phyloP scores from a whole-genome alignment of 2,797 vertebrate genomes.

The Carduelis carduelis region DNA sequence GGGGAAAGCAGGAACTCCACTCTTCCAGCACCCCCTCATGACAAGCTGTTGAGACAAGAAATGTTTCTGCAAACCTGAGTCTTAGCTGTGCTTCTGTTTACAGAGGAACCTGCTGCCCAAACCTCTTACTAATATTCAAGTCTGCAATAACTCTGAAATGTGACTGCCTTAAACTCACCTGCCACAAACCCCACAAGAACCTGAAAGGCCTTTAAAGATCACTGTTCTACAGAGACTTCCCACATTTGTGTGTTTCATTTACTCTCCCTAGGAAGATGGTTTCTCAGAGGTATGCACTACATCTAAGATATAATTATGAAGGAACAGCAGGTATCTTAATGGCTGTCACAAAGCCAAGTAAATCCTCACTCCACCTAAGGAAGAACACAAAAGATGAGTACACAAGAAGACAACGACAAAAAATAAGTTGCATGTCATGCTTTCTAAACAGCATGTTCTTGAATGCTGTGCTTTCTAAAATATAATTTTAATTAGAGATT shows the following conservation, averaged over 20 bases:
- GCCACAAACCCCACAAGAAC: neutral
- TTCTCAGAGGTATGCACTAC: neutral
- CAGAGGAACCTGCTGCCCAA: neutral
- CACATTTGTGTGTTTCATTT: neutral
- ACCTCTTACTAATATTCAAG: neutral
- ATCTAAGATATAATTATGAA: neutral
- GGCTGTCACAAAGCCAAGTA: neutral
- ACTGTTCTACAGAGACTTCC: neutral
- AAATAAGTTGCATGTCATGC: neutral
- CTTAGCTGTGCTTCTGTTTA: neutral
- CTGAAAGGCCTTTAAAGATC: neutral
- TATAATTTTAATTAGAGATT: neutral
- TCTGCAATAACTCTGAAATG: neutral
- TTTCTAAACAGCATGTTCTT: neutral
- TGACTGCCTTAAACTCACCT: neutral
- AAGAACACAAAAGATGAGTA: neutral
- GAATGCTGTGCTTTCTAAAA: neutral
- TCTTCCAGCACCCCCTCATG: neutral
- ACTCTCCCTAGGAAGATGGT: neutral
- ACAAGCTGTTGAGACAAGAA: neutral
- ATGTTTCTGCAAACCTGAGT: neutral
- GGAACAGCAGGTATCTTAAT: neutral
- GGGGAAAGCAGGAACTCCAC: neutral
- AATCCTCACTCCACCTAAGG: neutral
- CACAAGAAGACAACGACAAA: neutral